Evolutionary conservation across 2,888 invertebrate species (phyloP).

Genomic region (Anoplius nigerrimus): DNA sequence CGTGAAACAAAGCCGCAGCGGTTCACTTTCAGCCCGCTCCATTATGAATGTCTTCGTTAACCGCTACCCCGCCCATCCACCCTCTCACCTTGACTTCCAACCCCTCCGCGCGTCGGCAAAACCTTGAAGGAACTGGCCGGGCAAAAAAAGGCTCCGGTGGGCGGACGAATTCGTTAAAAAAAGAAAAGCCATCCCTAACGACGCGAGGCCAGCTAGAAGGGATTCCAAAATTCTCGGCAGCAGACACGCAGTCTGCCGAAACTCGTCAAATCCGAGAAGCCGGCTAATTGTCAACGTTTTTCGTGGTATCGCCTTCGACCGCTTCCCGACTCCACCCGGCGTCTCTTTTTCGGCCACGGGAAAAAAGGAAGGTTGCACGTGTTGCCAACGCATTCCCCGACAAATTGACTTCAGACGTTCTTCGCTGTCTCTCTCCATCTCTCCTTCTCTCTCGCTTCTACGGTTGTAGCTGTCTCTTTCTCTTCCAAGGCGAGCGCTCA

Average conservation of each 20-base stretch:
- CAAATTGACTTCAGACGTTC: conserved; percentile 73
- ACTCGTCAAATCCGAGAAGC: conserved; percentile 5
- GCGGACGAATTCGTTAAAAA: too few species aligned
- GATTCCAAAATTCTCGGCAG: not conserved
- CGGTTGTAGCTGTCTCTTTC: conserved; percentile 41
- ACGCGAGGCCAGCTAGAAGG: too few species aligned
- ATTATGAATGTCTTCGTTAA: too few species aligned
- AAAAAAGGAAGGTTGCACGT: conserved; percentile 62
- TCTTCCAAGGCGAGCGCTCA: not conserved
- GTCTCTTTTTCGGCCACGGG: conserved; percentile 36
- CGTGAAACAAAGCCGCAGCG: too few species aligned
- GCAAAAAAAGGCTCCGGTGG: too few species aligned
- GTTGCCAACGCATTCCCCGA: conserved; percentile 73
- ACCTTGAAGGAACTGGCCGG: too few species aligned
- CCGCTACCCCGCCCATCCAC: too few species aligned
- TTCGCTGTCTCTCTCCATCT: conserved; percentile 29
- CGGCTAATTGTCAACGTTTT: conserved; percentile 48
- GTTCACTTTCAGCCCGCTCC: too few species aligned
- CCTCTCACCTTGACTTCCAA: not conserved
- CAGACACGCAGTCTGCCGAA: conserved; percentile 17
- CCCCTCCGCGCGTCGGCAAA: not conserved
- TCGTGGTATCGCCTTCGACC: conserved; percentile 29
- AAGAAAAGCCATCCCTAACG: too few species aligned
- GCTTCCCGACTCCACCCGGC: conserved; percentile 5
- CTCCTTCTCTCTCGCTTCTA: conserved; percentile 24